Evolutionary conservation across 2,113 vertebrate genomes (phyloP), one percentile per base, ranked within the genome.

Genomic region (Crotalus tigris): DNA sequence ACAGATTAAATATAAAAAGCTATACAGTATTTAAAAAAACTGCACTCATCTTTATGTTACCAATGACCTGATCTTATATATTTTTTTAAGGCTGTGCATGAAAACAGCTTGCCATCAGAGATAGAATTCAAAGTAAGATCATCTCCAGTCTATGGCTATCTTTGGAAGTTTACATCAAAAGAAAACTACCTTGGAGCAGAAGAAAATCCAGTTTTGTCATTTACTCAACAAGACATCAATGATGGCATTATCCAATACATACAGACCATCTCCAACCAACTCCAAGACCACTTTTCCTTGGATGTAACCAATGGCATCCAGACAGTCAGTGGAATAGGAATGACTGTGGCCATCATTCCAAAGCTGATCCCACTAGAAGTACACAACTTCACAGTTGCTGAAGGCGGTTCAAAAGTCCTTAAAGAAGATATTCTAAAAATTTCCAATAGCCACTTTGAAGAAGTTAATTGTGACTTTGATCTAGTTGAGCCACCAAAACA

Each of bases 211-310:
- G 92, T 98, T 96, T 96, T 95, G 96, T 98, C 91, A 1, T 99
- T 99, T 96, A 98, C 97, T 11, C 98, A 99, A 61, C 95, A 98
- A 92, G 98, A 99, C 96, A 87, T 98, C 24, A 97, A 99, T 21
- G 96, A 95, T 26, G 98, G 98, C 11, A 97, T 97, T 94, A 94
- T 99, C 94, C 98, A 98, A 93, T 99, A 99, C 94, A 94, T 98
- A 92, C 98, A 98, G 96, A 97, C 96, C 51, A 96, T 95, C 87
- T 96, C 98, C 39, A 94, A 95, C 94, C 97, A 97, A 53, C 87
- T 95, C 3, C 97, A 95, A 13, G 98, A 99, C 95, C 93, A 0
- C 88, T 98, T 99, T 94, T 93, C 97, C 44, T 94, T 98, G 39
- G 98, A 98, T 57, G 98, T 98, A 92, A 98, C 97, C 92, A 98